Percentiles rank a stretch among this genome's conserved stretches.
Evolutionary conservation across 2,888 invertebrate species (phyloP).

Genomic region (Cremastinae sp.): DNA sequence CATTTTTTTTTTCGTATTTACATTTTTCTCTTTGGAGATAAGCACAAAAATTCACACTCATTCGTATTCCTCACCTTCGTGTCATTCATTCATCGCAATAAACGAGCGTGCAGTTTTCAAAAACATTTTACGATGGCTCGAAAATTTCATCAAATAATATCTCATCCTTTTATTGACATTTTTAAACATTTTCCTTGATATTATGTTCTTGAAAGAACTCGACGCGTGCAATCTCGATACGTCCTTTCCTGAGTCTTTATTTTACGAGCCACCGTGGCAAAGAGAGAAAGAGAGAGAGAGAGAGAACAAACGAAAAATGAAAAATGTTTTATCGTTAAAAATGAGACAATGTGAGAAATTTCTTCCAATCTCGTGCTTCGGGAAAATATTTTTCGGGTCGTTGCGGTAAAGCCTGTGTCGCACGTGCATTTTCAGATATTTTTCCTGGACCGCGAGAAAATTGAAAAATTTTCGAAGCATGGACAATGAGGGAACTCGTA

Average conservation of each 20-base stretch:
- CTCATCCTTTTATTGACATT: slow-evolving; percentile 3
- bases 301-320: no score
- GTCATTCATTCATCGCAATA: slow-evolving; percentile 61
- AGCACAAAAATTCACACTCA: slow-evolving; percentile 46
- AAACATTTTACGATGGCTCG: slow-evolving; percentile 60
- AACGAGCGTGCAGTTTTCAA: slow-evolving; percentile 61
- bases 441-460: not conserved
- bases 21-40: slow-evolving; percentile 1
- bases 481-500: not conserved
- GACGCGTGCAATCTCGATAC: slow-evolving; percentile 57
- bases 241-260: slow-evolving; percentile 43
- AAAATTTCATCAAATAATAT: slow-evolving; percentile 37
- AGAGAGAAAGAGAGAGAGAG: slow-evolving; percentile 53
- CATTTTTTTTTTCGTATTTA: slow-evolving; percentile 53
- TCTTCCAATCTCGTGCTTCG: slow-evolving; percentile 71
- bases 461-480: not conserved
- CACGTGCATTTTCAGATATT: not conserved
- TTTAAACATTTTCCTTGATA: not conserved
- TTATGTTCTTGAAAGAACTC: slow-evolving; percentile 36
- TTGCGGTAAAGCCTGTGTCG: no score
- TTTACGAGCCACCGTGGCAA: slow-evolving; percentile 63
- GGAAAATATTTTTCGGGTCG: slow-evolving; percentile 58
- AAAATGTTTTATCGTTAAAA: slow-evolving; percentile 57
- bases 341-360: slow-evolving; percentile 41
- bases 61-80: slow-evolving; percentile 48